phyloP scores from a whole-genome alignment of 2,113 vertebrate genomes.

The Sylvicapra grimmia region DNA sequence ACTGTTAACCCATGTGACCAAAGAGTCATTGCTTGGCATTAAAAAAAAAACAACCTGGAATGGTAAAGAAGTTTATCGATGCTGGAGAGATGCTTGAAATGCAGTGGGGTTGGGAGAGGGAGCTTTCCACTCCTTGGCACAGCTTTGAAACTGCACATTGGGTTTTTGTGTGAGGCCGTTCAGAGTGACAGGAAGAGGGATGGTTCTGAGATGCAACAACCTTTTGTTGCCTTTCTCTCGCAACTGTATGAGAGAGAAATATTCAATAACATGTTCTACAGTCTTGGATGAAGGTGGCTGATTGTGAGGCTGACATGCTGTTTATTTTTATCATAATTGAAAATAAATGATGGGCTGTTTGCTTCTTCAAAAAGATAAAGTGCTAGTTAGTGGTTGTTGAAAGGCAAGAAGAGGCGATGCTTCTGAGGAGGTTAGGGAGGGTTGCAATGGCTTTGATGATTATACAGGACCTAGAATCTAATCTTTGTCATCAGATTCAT shows the following conservation, averaged over 20 bases:
- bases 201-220: not conserved
- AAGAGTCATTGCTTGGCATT: not conserved
- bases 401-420: not conserved
- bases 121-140: not conserved
- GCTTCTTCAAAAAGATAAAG: not conserved
- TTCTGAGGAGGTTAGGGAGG: not conserved
- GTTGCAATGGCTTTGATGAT: not conserved
- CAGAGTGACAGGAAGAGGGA: not conserved
- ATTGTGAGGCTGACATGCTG: not conserved
- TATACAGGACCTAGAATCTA: not conserved
- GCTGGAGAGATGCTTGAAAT: not conserved
- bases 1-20: not conserved
- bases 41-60: not conserved
- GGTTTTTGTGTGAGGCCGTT: not conserved
- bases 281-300: not conserved
- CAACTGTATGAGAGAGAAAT: not conserved
- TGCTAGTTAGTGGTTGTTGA: not conserved
- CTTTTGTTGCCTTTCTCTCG: not conserved
- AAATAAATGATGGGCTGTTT: constrained; percentile 31
- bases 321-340: constrained; percentile 34
- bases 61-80: not conserved
- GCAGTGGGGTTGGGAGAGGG: not conserved
- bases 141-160: not conserved
- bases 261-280: not conserved
- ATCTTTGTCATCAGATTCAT: not conserved